Evolutionary conservation across 2,113 vertebrate genomes (phyloP), one percentile per base, ranked within the genome.

Genomic region (Ageneiosus marmoratus): DNA sequence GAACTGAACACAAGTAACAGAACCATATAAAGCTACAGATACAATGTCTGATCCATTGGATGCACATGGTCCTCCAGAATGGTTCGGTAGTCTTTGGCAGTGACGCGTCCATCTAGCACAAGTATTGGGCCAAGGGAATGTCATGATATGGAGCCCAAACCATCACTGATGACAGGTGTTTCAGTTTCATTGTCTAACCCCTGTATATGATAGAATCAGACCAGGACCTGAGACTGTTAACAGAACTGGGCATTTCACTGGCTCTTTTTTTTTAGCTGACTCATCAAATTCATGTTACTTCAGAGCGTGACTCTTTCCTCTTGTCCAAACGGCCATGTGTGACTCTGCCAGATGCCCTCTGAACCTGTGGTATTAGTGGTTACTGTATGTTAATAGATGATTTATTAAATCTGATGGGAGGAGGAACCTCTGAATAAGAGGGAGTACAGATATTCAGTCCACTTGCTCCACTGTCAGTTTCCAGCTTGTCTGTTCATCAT

Each of bases 301-400:
- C 63, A 67, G 12, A 18, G 18, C 24, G 48, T 20, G 5, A 7
- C 46, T 27, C 1, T 48, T 73, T 7, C 7, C 1, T 8, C 46
- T 51, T 9, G 7, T 51, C n/a, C 46, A 29, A 16, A 9, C 0
- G 1, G n/a, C 7, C n/a, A 4, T 9, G 44, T 48, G 53, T 11
- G 53, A 50, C 5, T 16, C 44, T 32, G 51, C 62, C 53, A 72
- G 75, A 34, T 79, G 67, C 41, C 80, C 77, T 80, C 20, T 80
- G 78, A 34, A 72, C 73, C 82, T 51, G 27, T 16, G 46, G 13
- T 46, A 27, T 32, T 37, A 15, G 1, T 32, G 67, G 12, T 60
- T 56, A 34, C 9, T 73, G 15, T 78, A 50, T 88, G 89, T 91
- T 92, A 94, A 94, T 93, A 76, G 88, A 76, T 95, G 53, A 95